Evolutionary conservation across 2,888 invertebrate genomes (phyloP), one percentile per base, ranked within the genome.

Genomic region (Rutpela maculata): DNA sequence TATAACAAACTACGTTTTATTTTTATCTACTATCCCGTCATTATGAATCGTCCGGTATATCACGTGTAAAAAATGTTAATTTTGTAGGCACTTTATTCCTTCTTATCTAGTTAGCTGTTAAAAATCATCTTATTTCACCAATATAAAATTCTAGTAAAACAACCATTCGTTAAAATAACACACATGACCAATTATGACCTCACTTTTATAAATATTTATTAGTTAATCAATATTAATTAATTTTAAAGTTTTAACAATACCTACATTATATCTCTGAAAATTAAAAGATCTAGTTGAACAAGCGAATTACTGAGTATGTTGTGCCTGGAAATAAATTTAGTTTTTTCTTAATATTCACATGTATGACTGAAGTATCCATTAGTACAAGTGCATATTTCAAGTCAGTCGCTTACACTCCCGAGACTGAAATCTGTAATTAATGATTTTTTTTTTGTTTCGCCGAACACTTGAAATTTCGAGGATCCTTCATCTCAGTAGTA

Each of bases 371-470:
- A 19, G 43, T 19, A 57, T 69, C 69, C 69, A 69, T 69, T 69
- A 69, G 69, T 59, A 35, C 31, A 69, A 69, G 69, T 69, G 69
- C 69, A 69, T 59, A 69, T 56, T 69, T 59, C 56, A 56, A 31
- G 59, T 38, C 57, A 59, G 12, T 69, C 56, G 31, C 26, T 26
- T 19, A 50, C 18, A 55, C 50, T 15, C 55, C 67, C 18, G 62
- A 50, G 19, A 22, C 15, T 50, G 26, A 55, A 15, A 19, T 38
- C 17, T 38, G 38, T 18, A 18, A 66, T 66, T 43, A 66, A 66
- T 19, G 67, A 22, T 7, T 26, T 66, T 66, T 31, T n/a, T 66
- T 62, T 62, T 62, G 62, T 62, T 62, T 62, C n/a, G n/a, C 67
- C 18, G 22, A 67, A 55, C 50, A 55, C 67, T 67, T 22, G 26